A percentile compares a stretch with the other conserved stretches of the same genome.
phyloP scores from a whole-genome alignment of 2,797 vertebrate species.

The Trematomus bernacchii region DNA sequence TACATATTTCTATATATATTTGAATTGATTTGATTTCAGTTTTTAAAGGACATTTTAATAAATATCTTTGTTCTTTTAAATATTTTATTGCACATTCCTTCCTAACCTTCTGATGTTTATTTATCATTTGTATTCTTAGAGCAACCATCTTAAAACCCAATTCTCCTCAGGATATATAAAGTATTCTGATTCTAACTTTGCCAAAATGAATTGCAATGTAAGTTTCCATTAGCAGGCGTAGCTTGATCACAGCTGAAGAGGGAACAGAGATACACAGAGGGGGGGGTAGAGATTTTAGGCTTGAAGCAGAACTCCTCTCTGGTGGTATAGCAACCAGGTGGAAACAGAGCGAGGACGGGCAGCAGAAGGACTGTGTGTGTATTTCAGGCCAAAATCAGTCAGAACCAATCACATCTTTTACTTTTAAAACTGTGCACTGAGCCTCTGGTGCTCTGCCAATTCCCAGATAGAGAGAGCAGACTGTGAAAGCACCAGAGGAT shows the following conservation, averaged over 20 bases:
- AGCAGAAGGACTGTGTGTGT: conserved; percentile 22
- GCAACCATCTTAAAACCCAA: no score
- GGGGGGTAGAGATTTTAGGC: not conserved
- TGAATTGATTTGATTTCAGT: no score
- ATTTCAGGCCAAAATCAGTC: conserved; percentile 26
- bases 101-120: no score
- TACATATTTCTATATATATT: no score
- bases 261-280: not conserved
- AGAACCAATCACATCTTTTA: conserved; percentile 24
- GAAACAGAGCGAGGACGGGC: conserved; percentile 6
- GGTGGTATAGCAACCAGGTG: not conserved
- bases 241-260: conserved; percentile 5
- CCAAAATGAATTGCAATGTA: no score
- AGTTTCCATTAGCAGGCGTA: no score
- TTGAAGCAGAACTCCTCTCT: conserved; percentile 4
- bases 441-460: conserved; percentile 2
- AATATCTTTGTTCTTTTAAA: no score
- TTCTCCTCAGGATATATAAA: no score
- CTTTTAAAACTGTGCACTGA: not conserved
- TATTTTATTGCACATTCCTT: no score
- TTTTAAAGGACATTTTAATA: no score
- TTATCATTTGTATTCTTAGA: no score
- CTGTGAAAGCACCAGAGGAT: conserved; percentile 4
- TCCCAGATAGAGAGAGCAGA: not conserved
- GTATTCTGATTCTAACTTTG: no score